Base-by-base conservation (phyloP, 1,140 invertebrate genomes). In the Colletes latitarsis region DNA sequence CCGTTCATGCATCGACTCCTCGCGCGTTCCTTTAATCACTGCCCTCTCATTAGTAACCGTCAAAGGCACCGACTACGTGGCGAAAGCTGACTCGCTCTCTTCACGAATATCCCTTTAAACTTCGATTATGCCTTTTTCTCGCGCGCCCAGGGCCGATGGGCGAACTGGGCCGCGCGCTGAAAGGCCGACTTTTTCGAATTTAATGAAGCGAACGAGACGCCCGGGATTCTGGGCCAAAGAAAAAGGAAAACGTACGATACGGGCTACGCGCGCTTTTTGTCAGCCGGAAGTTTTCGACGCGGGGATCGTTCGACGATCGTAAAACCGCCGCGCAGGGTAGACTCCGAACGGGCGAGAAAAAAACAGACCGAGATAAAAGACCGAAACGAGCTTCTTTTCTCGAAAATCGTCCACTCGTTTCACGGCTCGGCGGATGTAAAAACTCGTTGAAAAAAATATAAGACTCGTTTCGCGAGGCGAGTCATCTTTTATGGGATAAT, bases 11-110 rank as follows among this genome's bases (percentile, higher is more conserved):
- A 75, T 75, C 75, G 63, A 62, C 79, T 81, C 70, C 57, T 60
- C 55, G 63, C 73, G 76, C 68, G 85, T 66, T 81, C 86, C 58
- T 55, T 89, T 88, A 89, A 89, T 89, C 82, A 88, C 76, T 58
- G 75, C 75, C 76, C 73, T 78, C 82, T 89, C 88, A 89, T 88
- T 89, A 89, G 88, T 83, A 87, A 84, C 84, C 84, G 88, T 89
- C 86, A 89, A 88, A 82, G 82, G 88, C 69, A 82, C 87, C 88
- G 87, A 89, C 85, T 49, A 79, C 77, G 81, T 41, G 84, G 73
- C 76, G 77, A 77, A 66, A 83, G 85, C 68, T 63, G 81, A 77
- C 63, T 76, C 77, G 63, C 68, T 80, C 74, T 86, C 84, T 87
- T 86, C 77, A 58, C 68, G 75, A 81, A 43, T 46, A 46, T 86